A percentile compares a stretch with the other conserved stretches of the same genome.
phyloP scores from a whole-genome alignment of 92 coral and sea anemone species.

The Pocillopora meandrina region DNA sequence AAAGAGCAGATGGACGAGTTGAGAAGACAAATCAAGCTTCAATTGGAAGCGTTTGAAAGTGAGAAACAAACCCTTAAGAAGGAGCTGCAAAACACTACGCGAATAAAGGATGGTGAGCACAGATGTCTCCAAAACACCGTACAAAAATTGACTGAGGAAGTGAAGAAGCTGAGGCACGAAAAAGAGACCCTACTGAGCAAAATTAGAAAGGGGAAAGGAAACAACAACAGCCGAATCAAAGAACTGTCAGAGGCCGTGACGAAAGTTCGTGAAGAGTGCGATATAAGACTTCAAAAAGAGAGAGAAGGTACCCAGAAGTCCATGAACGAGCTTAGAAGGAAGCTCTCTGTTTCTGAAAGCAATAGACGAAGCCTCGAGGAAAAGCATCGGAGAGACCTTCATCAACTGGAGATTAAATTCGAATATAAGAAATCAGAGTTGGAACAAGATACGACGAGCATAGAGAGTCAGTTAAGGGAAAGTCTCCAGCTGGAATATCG shows the following conservation, averaged over 20 bases:
- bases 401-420: constrained; percentile 46
- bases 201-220: constrained; percentile 48
- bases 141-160: constrained; percentile 60
- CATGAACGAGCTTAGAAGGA: constrained; percentile 52
- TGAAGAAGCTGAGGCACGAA: constrained; percentile 62
- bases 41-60: constrained; percentile 48
- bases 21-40: constrained; percentile 53
- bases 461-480: constrained; percentile 52
- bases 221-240: constrained; percentile 28
- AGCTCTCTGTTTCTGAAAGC: constrained; percentile 54
- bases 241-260: constrained; percentile 52
- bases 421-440: constrained; percentile 60
- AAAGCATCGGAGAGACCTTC: constrained; percentile 57
- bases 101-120: constrained; percentile 37
- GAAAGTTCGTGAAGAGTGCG: constrained; percentile 55
- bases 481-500: constrained; percentile 60
- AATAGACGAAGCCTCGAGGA: constrained; percentile 52
- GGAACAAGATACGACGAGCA: constrained; percentile 47
- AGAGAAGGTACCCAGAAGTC: constrained; percentile 48
- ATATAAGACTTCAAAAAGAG: constrained; percentile 52
- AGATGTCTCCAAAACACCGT: constrained; percentile 40
- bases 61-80: constrained; percentile 36
- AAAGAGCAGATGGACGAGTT: constrained; percentile 59
- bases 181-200: constrained; percentile 53
- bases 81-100: background rate